Base-by-base conservation (phyloP, 2,113 vertebrate genomes). In the Xiphophorus hellerii region DNA sequence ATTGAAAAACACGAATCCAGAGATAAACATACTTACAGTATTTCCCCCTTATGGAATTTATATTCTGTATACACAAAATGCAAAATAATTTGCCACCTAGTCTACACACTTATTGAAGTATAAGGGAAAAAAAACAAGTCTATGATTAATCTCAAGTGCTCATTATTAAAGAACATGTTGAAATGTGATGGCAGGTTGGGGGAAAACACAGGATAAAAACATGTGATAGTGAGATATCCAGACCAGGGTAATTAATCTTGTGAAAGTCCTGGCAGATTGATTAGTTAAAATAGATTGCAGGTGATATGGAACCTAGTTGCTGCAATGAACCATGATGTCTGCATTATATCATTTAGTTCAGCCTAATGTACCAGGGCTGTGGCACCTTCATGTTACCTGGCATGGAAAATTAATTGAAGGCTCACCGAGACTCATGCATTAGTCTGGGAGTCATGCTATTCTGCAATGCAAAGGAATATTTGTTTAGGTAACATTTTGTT, bases 321-420 rank as follows among this genome's bases (percentile, higher is more conserved):
- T 87, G 88, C 87, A 85, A 78, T 91, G 89, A 90, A 91, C 88
- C 82, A 78, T 79, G 82, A 83, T 82, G 71, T 89, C 85, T 80
- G 85, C 74, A 73, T 90, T 90, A 91, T 92, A 92, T 86, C 80
- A 90, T 91, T 88, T 90, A 86, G 90, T 89, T 84, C 84, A 78
- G 62, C 87, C 83, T 92, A 87, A 93, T 90, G 78, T 87, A 82
- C 74, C 37, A 71, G 72, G 74, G 62, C 84, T 83, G 33, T 73
- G 76, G 81, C 69, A 80, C 89, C 87, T 82, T 87, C 78, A 80
- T 81, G 69, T 88, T 80, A 78, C 83, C 77, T 81, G 72, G 78
- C 86, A 78, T 66, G 71, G 87, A 79, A 83, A 93, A 93, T 93
- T 84, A 90, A 93, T 88, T 80, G 72, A 89, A 92, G 69, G 68